Percentiles rank a stretch among this genome's conserved stretches.
Evolutionary conservation across 1,140 invertebrate species (phyloP).

Genomic region (Pseudomyrmex flavicornis): DNA sequence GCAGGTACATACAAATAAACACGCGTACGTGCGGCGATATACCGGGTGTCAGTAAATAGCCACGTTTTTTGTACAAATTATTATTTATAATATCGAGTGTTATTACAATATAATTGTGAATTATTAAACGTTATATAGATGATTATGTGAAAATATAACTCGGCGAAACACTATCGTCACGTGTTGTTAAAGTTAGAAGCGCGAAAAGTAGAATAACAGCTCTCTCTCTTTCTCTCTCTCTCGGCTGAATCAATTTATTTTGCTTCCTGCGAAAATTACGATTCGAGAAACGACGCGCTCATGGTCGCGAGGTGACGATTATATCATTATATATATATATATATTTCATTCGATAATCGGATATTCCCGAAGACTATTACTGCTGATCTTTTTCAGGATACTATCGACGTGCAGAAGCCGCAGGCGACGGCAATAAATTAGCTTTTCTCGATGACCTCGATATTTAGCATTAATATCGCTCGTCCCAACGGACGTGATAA

Average conservation of each 20-base stretch:
- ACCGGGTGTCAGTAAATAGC: neutral
- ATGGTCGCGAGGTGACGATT: neutral
- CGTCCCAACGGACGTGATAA: neutral
- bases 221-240: no score
- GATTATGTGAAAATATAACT: neutral
- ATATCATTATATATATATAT: constrained; percentile 11
- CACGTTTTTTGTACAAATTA: neutral
- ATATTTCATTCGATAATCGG: neutral
- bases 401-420: constrained; percentile 27
- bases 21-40: neutral
- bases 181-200: neutral
- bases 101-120: neutral
- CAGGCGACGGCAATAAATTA: constrained; percentile 15
- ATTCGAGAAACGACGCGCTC: constrained; percentile 15
- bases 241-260: neutral
- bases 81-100: neutral
- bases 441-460: constrained; percentile 43
- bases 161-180: neutral
- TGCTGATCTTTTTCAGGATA: constrained; percentile 38
- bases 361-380: constrained; percentile 20
- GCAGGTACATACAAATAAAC: constrained; percentile 1
- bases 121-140: neutral
- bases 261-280: neutral
- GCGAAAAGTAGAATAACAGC: neutral
- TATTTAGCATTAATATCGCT: constrained; percentile 43